phyloP scores from a whole-genome alignment of 2,888 invertebrate species.

The Hedychridium roseum region DNA sequence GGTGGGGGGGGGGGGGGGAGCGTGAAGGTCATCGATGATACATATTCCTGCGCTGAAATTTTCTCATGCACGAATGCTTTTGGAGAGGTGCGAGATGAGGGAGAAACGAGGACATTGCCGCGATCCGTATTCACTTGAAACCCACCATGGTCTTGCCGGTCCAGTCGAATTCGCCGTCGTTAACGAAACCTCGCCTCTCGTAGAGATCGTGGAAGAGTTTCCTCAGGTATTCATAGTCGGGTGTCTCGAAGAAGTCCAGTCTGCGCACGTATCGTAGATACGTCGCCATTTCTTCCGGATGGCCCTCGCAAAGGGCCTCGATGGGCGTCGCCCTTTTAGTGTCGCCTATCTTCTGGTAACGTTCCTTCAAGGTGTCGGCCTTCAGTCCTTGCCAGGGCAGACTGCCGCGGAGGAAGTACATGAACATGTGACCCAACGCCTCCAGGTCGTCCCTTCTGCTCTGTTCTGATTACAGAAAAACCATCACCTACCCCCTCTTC shows the following conservation, averaged over 20 bases:
- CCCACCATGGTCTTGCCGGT: conserved; percentile 81
- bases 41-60: too few species aligned
- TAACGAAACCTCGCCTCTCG: conserved; percentile 84
- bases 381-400: conserved; percentile 99
- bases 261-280: conserved; percentile 97
- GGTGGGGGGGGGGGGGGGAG: too few species aligned
- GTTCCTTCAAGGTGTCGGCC: conserved; percentile 98
- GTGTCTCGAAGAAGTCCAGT: conserved; percentile 99
- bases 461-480: conserved; percentile 85
- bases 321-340: conserved; percentile 99
- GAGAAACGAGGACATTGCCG: too few species aligned
- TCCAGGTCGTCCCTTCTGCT: conserved; percentile 99
- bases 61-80: too few species aligned
- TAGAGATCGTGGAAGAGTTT: conserved; percentile 94
- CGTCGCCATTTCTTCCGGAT: conserved; percentile 96
- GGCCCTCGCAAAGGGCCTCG: conserved; percentile 87
- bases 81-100: too few species aligned
- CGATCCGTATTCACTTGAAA: conserved; percentile 22
- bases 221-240: conserved; percentile 98
- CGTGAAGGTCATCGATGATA: too few species aligned
- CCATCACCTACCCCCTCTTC: too few species aligned
- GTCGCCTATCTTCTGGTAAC: conserved; percentile 99
- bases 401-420: conserved; percentile 99
- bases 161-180: conserved; percentile 96
- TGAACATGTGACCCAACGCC: conserved; percentile 99